Conservation (phyloP, 2,113 vertebrate genomes). For the Syngnathoides biaculeatus region DNA sequence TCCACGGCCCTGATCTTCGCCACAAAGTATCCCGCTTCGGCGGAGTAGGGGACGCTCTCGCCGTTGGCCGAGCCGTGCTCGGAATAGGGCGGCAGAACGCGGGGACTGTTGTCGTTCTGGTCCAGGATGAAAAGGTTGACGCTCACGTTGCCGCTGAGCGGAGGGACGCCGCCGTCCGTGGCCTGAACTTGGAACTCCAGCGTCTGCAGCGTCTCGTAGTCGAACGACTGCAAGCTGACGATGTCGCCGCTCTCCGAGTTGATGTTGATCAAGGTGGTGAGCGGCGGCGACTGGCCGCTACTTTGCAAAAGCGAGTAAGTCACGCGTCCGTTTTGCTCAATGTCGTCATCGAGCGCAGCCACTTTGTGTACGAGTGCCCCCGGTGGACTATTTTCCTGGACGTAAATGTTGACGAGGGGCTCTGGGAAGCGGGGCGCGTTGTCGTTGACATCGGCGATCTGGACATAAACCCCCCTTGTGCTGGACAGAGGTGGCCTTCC, state of each 20-base stretch:
- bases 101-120: background rate
- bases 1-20: background rate
- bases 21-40: background rate
- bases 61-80: background rate
- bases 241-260: conserved; percentile 74
- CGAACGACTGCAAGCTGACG: conserved; percentile 75
- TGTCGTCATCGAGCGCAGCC: conserved; percentile 31
- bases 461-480: background rate
- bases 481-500: background rate
- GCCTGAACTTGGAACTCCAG: background rate
- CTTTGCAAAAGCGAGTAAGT: conserved; percentile 68
- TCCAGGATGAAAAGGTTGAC: background rate
- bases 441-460: background rate
- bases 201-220: conserved; percentile 25
- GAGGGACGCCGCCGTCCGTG: background rate
- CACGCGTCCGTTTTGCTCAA: conserved; percentile 66
- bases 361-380: conserved; percentile 33
- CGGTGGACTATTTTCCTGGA: conserved; percentile 58
- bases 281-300: conserved; percentile 46
- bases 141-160: background rate
- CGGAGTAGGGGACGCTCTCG: background rate
- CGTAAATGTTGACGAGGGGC: conserved; percentile 35
- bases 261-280: conserved; percentile 74
- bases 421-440: background rate
- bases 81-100: background rate